These are phyloP conservation scores for Steinernema hermaphroditum DNA, from an alignment of 2,888 invertebrate genomes.

Conservation along the genomic window DNA sequence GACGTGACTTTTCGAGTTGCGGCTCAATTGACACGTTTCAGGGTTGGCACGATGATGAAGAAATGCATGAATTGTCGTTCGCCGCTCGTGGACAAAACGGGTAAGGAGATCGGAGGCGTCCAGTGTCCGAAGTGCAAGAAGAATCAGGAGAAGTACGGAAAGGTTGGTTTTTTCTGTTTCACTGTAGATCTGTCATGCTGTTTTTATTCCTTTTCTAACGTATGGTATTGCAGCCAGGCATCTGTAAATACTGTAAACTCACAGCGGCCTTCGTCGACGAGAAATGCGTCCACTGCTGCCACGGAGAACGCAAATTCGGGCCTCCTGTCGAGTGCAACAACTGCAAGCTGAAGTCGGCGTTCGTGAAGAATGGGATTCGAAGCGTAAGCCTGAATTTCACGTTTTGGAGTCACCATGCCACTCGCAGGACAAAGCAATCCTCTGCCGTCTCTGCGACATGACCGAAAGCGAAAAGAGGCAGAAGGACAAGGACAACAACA, in stretches of 20 bases:
- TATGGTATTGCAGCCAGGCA: constrained; percentile 53
- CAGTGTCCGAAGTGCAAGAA: constrained; percentile 58
- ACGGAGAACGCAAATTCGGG: constrained; percentile 55
- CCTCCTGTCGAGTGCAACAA: constrained; percentile 52
- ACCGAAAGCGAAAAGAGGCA: constrained; percentile 40
- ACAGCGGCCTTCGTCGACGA: constrained; percentile 59
- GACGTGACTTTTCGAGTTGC: not conserved
- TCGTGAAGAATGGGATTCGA: constrained; percentile 40
- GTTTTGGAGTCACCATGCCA: not conserved
- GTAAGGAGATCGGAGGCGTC: not conserved
- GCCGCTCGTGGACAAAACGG: constrained; percentile 34
- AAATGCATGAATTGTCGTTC: constrained; percentile 48
- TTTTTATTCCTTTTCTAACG: constrained; percentile 21
- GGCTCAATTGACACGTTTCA: no score
- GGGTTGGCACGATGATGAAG: constrained; percentile 34
- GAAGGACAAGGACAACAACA: constrained; percentile 28
- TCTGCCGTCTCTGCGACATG: constrained; percentile 52
- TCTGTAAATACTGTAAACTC: constrained; percentile 57
- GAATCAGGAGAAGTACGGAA: constrained; percentile 59
- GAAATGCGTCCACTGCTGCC: constrained; percentile 58
- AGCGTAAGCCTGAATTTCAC: constrained; percentile 34
- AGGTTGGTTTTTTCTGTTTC: constrained; percentile 46
- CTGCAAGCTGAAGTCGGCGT: constrained; percentile 54
- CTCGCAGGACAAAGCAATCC: constrained; percentile 34
- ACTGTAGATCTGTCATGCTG: not conserved